phyloP scores from a whole-genome alignment of 2,888 invertebrate species.

The Agriopis leucophaearia region DNA sequence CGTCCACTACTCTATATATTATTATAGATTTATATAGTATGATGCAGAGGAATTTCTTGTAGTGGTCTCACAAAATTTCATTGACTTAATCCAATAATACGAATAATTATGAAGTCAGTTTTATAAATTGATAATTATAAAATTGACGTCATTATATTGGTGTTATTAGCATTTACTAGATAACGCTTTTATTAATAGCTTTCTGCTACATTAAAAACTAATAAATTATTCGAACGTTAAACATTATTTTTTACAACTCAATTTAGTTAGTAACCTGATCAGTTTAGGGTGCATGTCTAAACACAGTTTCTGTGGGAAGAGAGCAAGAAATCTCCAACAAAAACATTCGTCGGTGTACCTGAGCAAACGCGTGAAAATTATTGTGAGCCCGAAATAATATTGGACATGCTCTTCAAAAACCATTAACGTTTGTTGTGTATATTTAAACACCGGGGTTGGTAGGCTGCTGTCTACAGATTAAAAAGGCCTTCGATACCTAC shows the following conservation, averaged over 20 bases:
- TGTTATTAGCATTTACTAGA: not conserved
- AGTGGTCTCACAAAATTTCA: too few species aligned
- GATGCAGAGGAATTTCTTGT: too few species aligned
- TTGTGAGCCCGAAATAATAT: constrained; percentile 83
- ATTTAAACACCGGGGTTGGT: constrained; percentile 63
- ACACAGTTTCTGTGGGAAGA: constrained; percentile 62
- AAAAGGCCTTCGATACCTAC: constrained; percentile 49
- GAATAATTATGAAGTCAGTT: too few species aligned
- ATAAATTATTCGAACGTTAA: constrained; percentile 14
- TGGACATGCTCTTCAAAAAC: constrained; percentile 78
- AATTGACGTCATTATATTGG: not conserved
- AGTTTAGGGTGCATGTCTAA: constrained; percentile 55
- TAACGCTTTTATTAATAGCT: not conserved
- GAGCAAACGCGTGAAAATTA: constrained; percentile 79
- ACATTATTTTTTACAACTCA: constrained; percentile 32
- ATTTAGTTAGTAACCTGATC: constrained; percentile 54
- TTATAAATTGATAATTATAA: too few species aligned
- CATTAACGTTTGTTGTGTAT: constrained; percentile 79
- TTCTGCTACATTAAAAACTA: not conserved
- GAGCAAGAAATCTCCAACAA: constrained; percentile 68
- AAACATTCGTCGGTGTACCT: constrained; percentile 67
- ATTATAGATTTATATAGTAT: too few species aligned
- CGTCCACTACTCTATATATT: too few species aligned
- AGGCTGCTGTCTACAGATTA: constrained; percentile 60
- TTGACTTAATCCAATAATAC: too few species aligned